A percentile compares a stretch with the other conserved stretches of the same genome.
These are phyloP conservation scores for Ashinkailepas kermadecensis DNA, from an alignment of 2,888 invertebrate genomes.

Conservation along the genomic window DNA sequence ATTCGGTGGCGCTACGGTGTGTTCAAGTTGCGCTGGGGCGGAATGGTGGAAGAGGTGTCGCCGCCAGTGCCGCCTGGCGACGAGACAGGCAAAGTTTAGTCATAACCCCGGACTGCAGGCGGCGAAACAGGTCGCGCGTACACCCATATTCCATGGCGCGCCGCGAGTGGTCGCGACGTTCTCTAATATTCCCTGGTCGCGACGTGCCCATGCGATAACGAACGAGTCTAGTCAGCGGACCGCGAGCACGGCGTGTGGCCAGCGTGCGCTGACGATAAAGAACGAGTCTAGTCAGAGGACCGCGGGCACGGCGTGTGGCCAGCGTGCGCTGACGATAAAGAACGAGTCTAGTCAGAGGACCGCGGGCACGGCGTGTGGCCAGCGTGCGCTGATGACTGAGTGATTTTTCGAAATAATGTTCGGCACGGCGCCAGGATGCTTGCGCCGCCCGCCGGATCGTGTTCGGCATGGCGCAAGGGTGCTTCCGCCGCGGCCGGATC, in stretches of 20 bases:
- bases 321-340: background rate
- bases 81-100: slow-evolving; percentile 1
- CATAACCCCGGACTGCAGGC: slow-evolving; percentile 9
- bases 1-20: slow-evolving; percentile 89
- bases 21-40: slow-evolving; percentile 92
- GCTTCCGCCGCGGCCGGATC: too few relatives aligned
- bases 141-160: background rate
- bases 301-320: background rate
- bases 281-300: slow-evolving; percentile 8
- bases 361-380: background rate
- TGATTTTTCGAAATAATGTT: too few relatives aligned
- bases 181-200: too few relatives aligned
- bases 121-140: background rate
- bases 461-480: too few relatives aligned
- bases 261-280: background rate
- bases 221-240: slow-evolving; percentile 11
- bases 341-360: slow-evolving; percentile 8
- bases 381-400: background rate
- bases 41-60: slow-evolving; percentile 60
- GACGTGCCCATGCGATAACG: background rate
- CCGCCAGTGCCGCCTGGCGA: background rate
- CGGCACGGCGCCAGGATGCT: too few relatives aligned
- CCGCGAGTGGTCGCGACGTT: background rate
- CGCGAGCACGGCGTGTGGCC: background rate
- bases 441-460: too few relatives aligned